Evolutionary conservation across 2,797 vertebrate genomes (phyloP).

Genomic region (Otolemur crassicaudatus): DNA sequence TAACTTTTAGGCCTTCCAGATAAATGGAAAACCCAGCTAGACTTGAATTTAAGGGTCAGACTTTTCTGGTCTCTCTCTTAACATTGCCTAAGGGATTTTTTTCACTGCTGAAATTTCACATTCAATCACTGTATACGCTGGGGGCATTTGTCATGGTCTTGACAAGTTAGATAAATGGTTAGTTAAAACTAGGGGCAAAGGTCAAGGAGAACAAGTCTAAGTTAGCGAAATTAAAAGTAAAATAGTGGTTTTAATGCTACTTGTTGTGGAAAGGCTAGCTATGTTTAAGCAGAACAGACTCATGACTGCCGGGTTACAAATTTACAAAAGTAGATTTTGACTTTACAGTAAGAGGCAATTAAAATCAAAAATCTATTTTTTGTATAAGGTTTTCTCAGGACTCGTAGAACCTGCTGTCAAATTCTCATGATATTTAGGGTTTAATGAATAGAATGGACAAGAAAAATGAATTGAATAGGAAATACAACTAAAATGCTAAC

Average conservation of each 20-base stretch:
- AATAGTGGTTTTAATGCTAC: constrained; percentile 8
- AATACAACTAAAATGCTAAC: background rate
- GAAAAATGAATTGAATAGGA: background rate
- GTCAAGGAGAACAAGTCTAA: constrained; percentile 50
- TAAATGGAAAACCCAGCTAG: constrained; percentile 46
- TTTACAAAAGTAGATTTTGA: constrained; percentile 47
- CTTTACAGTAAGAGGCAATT: background rate
- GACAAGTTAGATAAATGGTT: constrained; percentile 69
- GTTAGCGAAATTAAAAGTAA: constrained; percentile 57
- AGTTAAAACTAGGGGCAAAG: constrained; percentile 45
- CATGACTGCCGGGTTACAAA: background rate
- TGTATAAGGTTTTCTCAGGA: background rate
- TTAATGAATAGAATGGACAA: background rate
- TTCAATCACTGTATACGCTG: constrained; percentile 48
- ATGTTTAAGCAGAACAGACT: constrained; percentile 12
- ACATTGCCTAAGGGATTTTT: constrained; percentile 52
- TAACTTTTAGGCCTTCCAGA: constrained; percentile 3
- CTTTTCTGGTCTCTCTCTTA: constrained; percentile 51
- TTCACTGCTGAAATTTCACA: constrained; percentile 51
- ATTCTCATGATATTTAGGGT: background rate
- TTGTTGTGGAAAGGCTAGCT: background rate
- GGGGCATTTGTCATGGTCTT: constrained; percentile 51
- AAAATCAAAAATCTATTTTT: constrained; percentile 45
- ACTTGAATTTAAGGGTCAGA: constrained; percentile 59
- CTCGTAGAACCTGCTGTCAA: background rate